Evolutionary conservation across 2,797 vertebrate genomes (phyloP), one percentile per base, ranked within the genome.

Genomic region (Coregonus suidteri): DNA sequence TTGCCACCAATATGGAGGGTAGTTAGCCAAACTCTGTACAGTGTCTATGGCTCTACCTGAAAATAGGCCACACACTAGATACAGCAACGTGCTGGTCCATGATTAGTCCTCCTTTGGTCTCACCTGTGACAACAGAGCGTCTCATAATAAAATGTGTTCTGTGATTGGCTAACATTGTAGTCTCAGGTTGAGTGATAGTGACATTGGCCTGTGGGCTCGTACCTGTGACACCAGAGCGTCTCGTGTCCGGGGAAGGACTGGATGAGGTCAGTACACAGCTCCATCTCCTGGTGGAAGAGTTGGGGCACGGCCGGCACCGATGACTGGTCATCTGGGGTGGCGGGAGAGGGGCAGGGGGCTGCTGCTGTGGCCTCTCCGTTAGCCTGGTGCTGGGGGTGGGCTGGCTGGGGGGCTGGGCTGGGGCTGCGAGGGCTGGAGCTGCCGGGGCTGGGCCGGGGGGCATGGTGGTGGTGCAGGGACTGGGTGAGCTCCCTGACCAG

Each of bases 191-290:
- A 18, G 34, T 37, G 66, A 67, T 9, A 31, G 65, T 64, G 6
- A 59, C 25, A 20, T 9, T 53, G 31, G 51, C 30, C 56, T 53
- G 30, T 34, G n/a, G 16, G 59, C 1, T 94, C 95, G 59, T 92
- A 99, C 98, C 98, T 97, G 91, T 99, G 98, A 91, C 96, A 97
- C 98, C 98, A 99, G 70, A 99, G 95, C 0, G 97, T 93, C 93
- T 99, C 98, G 35, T 99, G 98, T 52, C 98, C 98, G 6, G 97
- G 97, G 76, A 96, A 99, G 66, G 94, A 93, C 91, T 96, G 94
- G 76, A 99, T 99, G 83, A 99, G 94, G 89, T 99, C 97, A 30
- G 94, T 93, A 90, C 95, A 97, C 78, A 99, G 93, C 80, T 96
- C 95, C 84, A 98, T 92, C 91, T 99, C 98, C 85, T 97, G 93